These are phyloP conservation scores for Drosophila arizonae DNA, from an alignment of 1,140 invertebrate genomes.

Conservation along the genomic window DNA sequence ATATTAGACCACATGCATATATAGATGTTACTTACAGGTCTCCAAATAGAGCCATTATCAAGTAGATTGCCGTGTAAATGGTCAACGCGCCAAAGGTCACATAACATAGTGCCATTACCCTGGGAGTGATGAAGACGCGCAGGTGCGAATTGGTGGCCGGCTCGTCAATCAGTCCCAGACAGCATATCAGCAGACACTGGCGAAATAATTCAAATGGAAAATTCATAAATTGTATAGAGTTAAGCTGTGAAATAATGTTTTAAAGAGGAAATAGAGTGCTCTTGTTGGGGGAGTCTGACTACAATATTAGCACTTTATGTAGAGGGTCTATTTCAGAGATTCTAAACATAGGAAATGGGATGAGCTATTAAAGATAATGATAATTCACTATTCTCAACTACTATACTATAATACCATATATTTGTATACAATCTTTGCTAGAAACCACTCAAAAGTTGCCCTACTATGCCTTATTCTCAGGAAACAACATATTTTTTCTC, in stretches of 20 bases:
- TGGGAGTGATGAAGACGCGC: slow-evolving; percentile 76
- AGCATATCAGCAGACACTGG: slow-evolving; percentile 77
- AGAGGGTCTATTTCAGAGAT: no score
- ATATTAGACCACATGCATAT: background rate
- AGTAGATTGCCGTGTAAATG: slow-evolving; percentile 75
- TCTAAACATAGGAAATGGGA: no score
- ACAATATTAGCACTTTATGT: no score
- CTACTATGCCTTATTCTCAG: no score
- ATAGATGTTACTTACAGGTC: slow-evolving; percentile 61
- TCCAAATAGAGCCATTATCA: slow-evolving; percentile 79
- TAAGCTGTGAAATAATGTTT: background rate
- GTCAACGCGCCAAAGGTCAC: slow-evolving; percentile 77
- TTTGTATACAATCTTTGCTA: no score
- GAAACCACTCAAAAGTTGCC: no score
- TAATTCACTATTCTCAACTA: no score
- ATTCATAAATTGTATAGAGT: background rate
- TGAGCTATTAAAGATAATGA: no score
- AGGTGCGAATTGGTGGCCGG: slow-evolving; percentile 77
- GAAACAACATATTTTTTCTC: no score
- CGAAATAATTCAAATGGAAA: background rate
- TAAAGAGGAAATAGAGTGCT: no score
- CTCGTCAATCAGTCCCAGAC: slow-evolving; percentile 79
- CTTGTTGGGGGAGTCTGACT: no score
- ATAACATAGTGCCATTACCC: slow-evolving; percentile 75
- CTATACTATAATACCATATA: no score